phyloP scores from a whole-genome alignment of 2,113 vertebrate species.

The Polypterus senegalus region DNA sequence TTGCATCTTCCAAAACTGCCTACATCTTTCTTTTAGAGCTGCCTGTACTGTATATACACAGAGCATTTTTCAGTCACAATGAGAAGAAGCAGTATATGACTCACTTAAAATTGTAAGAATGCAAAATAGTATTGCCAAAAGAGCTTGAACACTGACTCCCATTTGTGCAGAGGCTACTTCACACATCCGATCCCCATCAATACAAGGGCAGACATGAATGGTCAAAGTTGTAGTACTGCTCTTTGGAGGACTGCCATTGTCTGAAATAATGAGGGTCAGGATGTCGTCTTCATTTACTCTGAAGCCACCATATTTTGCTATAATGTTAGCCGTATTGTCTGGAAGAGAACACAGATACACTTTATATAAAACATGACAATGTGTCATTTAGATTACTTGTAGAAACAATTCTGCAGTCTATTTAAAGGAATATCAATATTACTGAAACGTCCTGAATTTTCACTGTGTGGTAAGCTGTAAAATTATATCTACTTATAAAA shows the following conservation, averaged over 20 bases:
- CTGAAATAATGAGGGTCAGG: constrained; percentile 65
- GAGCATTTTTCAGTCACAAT: too few species aligned
- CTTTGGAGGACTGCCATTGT: constrained; percentile 58
- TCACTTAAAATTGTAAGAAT: constrained; percentile 77
- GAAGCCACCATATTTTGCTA: constrained; percentile 68
- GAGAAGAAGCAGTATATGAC: constrained; percentile 12
- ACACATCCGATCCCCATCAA: constrained; percentile 51
- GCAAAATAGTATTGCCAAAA: constrained; percentile 69
- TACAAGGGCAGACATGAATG: constrained; percentile 70
- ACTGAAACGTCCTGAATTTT: neutral
- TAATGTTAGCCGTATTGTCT: constrained; percentile 76
- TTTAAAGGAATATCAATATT: neutral
- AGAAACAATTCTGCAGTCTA: neutral
- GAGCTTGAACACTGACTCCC: constrained; percentile 64
- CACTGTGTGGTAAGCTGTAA: neutral
- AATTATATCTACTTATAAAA: neutral
- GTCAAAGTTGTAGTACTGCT: constrained; percentile 52
- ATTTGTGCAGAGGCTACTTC: constrained; percentile 36
- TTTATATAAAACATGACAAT: constrained; percentile 14
- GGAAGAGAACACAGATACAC: constrained; percentile 19
- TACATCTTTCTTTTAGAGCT: neutral
- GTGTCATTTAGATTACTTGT: neutral
- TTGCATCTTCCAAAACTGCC: neutral
- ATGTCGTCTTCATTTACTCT: constrained; percentile 60
- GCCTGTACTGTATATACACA: too few species aligned